phyloP scores from a whole-genome alignment of 2,113 vertebrate species.

The cat (Felis catus) region F.catus_Fca126_mat1.0 CM031411.1:1721001-1721500 shows the following conservation, averaged over 20 bases:
- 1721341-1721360: background rate
- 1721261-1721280: background rate
- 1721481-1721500: background rate
- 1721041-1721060: background rate
- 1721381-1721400: fast-evolving
- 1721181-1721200: background rate
- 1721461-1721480: background rate
- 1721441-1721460: fast-evolving
- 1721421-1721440: fast-evolving
- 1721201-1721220: background rate
- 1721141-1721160: background rate
- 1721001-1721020: background rate
- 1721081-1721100: too few species aligned
- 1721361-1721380: background rate
- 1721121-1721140: background rate
- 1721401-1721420: background rate
- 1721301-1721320: background rate
- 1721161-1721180: background rate
- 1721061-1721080: background rate
- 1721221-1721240: background rate
- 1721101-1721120: too few species aligned
- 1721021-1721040: background rate
- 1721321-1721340: too few species aligned
- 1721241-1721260: background rate
- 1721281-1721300: too few species aligned